Evolutionary conservation across 92 coral and sea anemone species (phyloP).

Genomic region (Anthopleura xanthogrammica): DNA sequence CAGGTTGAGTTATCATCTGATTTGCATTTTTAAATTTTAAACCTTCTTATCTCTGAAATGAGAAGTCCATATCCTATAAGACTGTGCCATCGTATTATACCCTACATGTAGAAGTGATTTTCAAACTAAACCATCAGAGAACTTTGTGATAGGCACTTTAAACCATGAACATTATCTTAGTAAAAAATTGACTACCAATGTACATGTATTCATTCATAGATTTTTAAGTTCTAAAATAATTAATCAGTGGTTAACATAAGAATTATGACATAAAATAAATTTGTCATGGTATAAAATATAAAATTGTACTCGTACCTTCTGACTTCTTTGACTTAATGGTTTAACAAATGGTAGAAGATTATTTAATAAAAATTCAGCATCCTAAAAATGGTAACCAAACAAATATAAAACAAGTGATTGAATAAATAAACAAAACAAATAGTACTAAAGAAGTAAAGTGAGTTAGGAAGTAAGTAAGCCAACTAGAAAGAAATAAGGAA

Average conservation of each 20-base stretch:
- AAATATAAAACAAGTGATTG: not conserved
- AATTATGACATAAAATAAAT: not conserved
- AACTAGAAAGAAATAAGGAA: not conserved
- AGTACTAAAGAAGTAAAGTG: not conserved
- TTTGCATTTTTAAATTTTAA: too few species aligned
- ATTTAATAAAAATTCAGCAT: conserved; percentile 72
- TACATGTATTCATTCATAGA: not conserved
- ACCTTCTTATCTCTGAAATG: too few species aligned
- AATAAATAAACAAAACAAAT: too few species aligned
- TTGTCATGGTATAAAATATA: not conserved
- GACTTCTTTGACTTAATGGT: conserved; percentile 87
- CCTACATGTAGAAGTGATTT: too few species aligned
- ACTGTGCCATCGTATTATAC: too few species aligned
- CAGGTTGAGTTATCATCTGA: too few species aligned
- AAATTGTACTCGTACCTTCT: conserved; percentile 57
- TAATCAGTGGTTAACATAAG: not conserved
- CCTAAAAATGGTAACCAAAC: conserved; percentile 43
- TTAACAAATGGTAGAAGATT: conserved; percentile 76
- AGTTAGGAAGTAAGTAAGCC: not conserved
- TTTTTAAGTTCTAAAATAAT: too few species aligned
- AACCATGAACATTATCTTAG: too few species aligned
- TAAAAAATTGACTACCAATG: too few species aligned
- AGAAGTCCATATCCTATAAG: too few species aligned
- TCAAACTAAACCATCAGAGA: too few species aligned
- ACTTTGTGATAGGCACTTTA: too few species aligned